A percentile compares a stretch with the other conserved stretches of the same genome.
phyloP scores from a whole-genome alignment of 2,113 vertebrate species.

The Tragelaphus buxtoni region DNA sequence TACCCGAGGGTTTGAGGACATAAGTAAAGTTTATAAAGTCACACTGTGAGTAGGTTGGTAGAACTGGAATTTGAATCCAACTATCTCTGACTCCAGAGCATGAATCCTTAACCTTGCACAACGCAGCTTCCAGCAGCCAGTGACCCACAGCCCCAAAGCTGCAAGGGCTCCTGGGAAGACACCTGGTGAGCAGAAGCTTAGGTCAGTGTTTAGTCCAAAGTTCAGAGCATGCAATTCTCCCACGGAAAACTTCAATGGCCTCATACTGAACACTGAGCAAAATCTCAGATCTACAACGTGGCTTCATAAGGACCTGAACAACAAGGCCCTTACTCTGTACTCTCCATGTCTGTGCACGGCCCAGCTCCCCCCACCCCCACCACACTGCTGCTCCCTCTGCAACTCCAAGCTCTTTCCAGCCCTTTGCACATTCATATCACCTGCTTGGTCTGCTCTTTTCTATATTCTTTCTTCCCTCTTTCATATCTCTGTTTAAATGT shows the following conservation, averaged over 20 bases:
- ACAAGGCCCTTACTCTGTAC: neutral
- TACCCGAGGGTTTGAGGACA: neutral
- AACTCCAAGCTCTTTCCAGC: neutral
- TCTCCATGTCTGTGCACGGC: rapidly evolving
- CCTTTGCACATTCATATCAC: neutral
- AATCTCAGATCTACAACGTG: neutral
- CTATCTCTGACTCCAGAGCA: neutral
- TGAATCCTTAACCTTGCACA: neutral
- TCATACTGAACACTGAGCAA: neutral
- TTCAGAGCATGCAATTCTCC: neutral
- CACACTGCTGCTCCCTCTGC: neutral
- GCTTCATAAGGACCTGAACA: neutral
- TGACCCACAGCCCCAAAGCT: neutral
- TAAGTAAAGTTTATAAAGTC: neutral
- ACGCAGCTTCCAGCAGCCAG: neutral
- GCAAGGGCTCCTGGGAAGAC: neutral
- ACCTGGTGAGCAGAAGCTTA: neutral
- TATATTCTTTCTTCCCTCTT: neutral
- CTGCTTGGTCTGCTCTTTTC: neutral
- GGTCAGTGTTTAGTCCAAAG: neutral
- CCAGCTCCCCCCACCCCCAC: neutral
- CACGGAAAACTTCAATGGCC: neutral
- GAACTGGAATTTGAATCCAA: neutral
- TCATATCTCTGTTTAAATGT: neutral
- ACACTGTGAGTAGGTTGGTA: neutral